Percentiles rank a stretch among this genome's conserved stretches.
Conservation (phyloP, 2,113 vertebrate species). For the Irena cyanogastra region DNA sequence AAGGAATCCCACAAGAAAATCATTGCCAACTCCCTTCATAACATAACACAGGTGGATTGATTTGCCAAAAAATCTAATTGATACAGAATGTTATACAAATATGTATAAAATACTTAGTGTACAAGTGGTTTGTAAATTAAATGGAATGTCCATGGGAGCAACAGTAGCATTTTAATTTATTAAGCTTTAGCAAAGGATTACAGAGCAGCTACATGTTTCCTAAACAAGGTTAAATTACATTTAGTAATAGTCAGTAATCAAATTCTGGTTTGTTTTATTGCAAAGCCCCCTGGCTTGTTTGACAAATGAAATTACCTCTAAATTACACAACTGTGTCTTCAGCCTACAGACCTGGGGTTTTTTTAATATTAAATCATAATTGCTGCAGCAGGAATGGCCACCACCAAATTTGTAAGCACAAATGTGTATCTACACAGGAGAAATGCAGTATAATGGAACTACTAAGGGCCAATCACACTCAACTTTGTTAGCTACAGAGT, state of each 20-base stretch:
- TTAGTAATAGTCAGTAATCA: constrained; percentile 14
- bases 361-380: background rate
- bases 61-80: background rate
- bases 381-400: background rate
- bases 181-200: constrained; percentile 1
- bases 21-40: background rate
- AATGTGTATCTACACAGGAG: background rate
- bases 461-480: background rate
- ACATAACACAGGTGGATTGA: background rate
- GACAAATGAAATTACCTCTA: background rate
- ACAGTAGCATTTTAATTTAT: constrained; percentile 1
- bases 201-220: background rate
- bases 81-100: background rate
- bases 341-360: background rate
- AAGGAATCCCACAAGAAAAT: background rate
- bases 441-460: background rate
- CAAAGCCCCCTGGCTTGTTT: background rate
- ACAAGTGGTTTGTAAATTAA: background rate
- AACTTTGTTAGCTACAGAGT: background rate
- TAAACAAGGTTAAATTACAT: constrained; percentile 12
- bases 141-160: background rate
- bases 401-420: background rate
- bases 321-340: background rate
- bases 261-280: constrained; percentile 22
- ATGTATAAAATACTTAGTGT: background rate